Evolutionary conservation across 2,888 invertebrate genomes (phyloP), one percentile per base, ranked within the genome.

Genomic region (Ectemnius continuus): DNA sequence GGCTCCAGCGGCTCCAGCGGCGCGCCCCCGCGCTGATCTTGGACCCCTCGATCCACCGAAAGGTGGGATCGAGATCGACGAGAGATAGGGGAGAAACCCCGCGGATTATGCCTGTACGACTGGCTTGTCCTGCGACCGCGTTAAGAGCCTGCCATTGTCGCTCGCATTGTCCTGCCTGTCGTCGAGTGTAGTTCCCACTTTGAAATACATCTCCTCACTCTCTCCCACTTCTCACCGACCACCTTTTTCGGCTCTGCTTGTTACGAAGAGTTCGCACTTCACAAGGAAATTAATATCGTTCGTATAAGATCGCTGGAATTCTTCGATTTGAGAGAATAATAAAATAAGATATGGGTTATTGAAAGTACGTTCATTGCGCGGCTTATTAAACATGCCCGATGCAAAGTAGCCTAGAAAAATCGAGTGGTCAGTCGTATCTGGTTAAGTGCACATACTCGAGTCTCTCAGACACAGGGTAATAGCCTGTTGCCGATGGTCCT

Each of bases 111-210:
- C 81, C 76, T 80, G 83, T 79, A 82, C 80, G 82, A 67, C 78
- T 71, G 70, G 80, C 71, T 81, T 81, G 82, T 80, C 71, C 77
- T 82, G 81, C 81, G 83, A 84, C 80, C 78, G 82, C 81, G 86
- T 83, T 86, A 85, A 86, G 86, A 88, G 88, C 87, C 82, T 72
- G 75, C 82, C 82, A 86, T 87, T 87, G 85, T 86, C 59, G 70
- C 59, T 65, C 66, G 73, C 79, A 86, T 87, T 87, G 84, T 85
- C 76, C 64, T 67, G 78, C 81, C 83, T 87, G 87, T 86, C 87
- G 81, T 84, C 86, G 81, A 70, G 70, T 71, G 76, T 70, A 74
- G 76, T 77, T 66, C 60, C 46, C 48, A 67, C 81, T 87, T 85
- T 85, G 77, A 82, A 16, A 52, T 52, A 5, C 52, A 16, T 52